phyloP scores from a whole-genome alignment of 2,888 invertebrate genomes.

The Aspidapion aeneum region DNA sequence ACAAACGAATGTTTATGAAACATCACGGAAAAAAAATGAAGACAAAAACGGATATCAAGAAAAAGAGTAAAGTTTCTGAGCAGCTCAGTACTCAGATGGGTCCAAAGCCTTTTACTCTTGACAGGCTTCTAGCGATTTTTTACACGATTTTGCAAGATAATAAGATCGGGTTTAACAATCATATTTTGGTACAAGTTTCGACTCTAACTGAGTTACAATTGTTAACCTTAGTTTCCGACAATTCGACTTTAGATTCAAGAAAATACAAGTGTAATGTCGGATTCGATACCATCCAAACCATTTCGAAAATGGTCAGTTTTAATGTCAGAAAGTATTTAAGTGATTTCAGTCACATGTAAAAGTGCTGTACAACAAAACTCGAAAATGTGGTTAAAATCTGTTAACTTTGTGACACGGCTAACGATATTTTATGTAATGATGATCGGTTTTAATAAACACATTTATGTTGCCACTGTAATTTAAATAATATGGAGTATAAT shows the following conservation, averaged over 20 bases:
- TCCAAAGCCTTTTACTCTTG: constrained; percentile 60
- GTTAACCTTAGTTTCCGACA: constrained; percentile 65
- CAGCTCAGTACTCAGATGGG: constrained; percentile 69
- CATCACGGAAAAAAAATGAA: constrained; percentile 70
- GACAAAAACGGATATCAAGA: constrained; percentile 56
- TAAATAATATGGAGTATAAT: constrained; percentile 70
- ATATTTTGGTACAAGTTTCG: constrained; percentile 82
- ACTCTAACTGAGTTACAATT: constrained; percentile 82
- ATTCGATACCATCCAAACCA: no score
- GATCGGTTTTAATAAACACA: no score
- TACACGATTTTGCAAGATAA: constrained; percentile 72
- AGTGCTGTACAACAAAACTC: no score
- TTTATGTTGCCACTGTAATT: no score
- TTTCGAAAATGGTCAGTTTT: constrained; percentile 73
- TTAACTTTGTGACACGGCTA: no score
- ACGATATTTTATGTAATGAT: no score
- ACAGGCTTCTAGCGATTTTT: constrained; percentile 39
- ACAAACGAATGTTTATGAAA: constrained; percentile 83
- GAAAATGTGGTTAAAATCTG: no score
- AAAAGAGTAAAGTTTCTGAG: constrained; percentile 57
- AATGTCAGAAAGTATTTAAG: constrained; percentile 73
- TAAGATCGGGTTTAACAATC: constrained; percentile 80
- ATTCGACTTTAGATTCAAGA: constrained; percentile 71
- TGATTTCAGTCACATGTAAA: constrained; percentile 57
- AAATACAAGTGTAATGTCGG: no score